Conservation (phyloP, 2,113 vertebrate species). For the Alosa alosa region DNA sequence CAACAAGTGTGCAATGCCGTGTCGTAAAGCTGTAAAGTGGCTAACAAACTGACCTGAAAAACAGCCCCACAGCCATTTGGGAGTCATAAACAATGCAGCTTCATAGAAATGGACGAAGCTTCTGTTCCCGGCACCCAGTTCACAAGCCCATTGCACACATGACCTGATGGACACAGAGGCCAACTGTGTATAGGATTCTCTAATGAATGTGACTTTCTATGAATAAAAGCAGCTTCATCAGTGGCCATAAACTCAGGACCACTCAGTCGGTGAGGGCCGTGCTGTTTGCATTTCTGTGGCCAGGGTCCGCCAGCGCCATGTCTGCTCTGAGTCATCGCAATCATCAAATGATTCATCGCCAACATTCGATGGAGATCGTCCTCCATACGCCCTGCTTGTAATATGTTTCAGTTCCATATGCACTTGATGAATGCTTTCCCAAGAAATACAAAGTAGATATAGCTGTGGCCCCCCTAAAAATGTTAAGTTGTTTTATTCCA, state of each 20-base stretch:
- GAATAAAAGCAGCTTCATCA: conserved; percentile 1
- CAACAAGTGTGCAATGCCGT: neutral
- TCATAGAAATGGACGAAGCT: neutral
- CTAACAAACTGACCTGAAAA: neutral
- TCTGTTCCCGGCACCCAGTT: neutral
- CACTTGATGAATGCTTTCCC: neutral
- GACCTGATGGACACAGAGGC: neutral
- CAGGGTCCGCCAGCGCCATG: neutral
- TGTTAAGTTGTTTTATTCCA: no score
- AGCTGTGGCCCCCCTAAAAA: neutral
- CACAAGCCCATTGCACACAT: neutral
- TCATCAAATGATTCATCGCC: neutral
- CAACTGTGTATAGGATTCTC: neutral
- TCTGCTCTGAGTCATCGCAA: neutral
- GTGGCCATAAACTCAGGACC: neutral
- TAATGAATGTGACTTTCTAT: neutral
- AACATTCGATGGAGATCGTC: neutral
- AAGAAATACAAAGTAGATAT: neutral
- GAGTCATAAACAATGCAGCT: neutral
- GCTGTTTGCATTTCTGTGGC: neutral
- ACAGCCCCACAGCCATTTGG: neutral
- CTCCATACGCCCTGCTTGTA: neutral
- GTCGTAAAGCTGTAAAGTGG: neutral
- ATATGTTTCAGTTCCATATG: neutral
- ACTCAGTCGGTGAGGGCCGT: neutral